Conservation (phyloP, 2,888 invertebrate species). For the Ephialtes manifestator region DNA sequence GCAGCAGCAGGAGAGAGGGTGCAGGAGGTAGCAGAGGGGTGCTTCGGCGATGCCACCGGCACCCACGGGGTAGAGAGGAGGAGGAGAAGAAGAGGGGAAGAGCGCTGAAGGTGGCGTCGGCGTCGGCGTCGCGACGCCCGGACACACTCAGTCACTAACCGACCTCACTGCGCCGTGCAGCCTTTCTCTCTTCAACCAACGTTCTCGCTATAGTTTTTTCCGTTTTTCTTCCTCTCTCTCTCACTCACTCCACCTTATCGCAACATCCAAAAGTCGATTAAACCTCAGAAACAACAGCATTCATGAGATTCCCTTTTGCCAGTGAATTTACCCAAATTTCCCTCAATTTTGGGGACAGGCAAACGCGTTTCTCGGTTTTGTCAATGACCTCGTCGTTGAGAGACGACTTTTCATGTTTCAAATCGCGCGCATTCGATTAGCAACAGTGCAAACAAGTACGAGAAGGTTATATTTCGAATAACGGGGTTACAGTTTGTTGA, state of each 20-base stretch:
- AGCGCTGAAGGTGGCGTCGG: constrained; percentile 78
- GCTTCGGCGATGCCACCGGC: constrained; percentile 57
- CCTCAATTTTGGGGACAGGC: neutral
- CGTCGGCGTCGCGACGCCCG: constrained; percentile 85
- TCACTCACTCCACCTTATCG: neutral
- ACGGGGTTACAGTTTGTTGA: constrained; percentile 14
- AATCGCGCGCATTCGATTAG: neutral
- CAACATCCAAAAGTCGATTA: neutral
- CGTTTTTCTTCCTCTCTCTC: no score
- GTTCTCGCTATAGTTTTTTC: neutral
- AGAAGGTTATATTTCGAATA: neutral
- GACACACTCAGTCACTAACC: constrained; percentile 84
- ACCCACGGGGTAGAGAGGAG: neutral
- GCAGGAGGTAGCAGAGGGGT: constrained; percentile 56
- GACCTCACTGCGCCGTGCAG: constrained; percentile 83
- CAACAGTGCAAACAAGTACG: neutral
- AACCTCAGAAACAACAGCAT: neutral
- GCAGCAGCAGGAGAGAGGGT: constrained; percentile 42
- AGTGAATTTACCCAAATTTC: neutral
- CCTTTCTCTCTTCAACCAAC: constrained; percentile 45
- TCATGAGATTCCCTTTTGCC: neutral
- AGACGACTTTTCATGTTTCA: neutral
- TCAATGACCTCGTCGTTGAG: neutral
- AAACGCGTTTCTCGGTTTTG: neutral
- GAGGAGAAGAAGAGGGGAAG: constrained; percentile 2